A percentile compares a stretch with the other conserved stretches of the same genome.
Evolutionary conservation across 2,113 vertebrate species (phyloP).

Genomic region (Physeter macrocephalus): DNA sequence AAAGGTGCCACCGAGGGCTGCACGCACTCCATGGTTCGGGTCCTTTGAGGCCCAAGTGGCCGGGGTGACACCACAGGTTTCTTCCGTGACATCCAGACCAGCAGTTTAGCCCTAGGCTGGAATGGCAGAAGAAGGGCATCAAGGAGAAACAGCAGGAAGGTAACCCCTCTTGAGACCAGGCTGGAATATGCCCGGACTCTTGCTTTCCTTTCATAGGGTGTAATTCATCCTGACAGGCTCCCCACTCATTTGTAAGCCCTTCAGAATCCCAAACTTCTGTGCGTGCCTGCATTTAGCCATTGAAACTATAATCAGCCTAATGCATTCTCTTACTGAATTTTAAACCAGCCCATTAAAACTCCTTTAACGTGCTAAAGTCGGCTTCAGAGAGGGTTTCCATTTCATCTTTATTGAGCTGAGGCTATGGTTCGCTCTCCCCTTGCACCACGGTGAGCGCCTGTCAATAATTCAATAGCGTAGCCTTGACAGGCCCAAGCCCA

Average conservation of each 20-base stretch:
- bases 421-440: constrained; percentile 77
- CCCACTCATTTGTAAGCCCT: constrained; percentile 67
- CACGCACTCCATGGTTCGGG: rapidly evolving
- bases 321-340: constrained; percentile 86
- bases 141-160: neutral
- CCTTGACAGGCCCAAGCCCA: constrained; percentile 85
- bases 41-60: neutral
- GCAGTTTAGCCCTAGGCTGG: neutral
- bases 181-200: neutral
- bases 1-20: no score
- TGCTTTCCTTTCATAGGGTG: neutral
- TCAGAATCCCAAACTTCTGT: constrained; percentile 71
- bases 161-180: neutral
- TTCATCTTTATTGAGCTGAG: constrained; percentile 86
- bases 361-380: constrained; percentile 84
- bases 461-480: constrained; percentile 90
- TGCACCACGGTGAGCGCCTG: constrained; percentile 79
- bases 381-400: constrained; percentile 87
- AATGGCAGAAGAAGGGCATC: neutral
- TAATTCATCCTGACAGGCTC: constrained; percentile 46
- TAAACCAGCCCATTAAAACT: constrained; percentile 88
- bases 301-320: constrained; percentile 82
- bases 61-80: no score
- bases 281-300: constrained; percentile 74
- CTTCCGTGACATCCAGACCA: neutral